Evolutionary conservation across 2,888 invertebrate species (phyloP).

Genomic region (Thecophora atra): DNA sequence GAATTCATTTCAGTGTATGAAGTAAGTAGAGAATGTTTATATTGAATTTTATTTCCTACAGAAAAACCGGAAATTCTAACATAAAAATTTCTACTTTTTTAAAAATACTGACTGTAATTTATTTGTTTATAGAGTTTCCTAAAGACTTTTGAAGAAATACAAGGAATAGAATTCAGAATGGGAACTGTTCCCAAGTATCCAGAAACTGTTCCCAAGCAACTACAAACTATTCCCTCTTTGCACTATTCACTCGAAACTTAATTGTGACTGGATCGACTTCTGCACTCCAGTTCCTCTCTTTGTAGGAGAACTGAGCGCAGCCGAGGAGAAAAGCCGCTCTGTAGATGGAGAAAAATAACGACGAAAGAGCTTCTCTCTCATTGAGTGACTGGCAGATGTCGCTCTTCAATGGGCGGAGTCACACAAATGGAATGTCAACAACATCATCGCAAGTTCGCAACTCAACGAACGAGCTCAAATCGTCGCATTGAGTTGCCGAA

Average conservation of each 20-base stretch:
- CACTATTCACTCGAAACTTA: neutral
- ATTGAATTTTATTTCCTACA: neutral
- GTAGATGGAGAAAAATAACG: neutral
- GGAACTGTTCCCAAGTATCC: neutral
- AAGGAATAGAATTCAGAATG: no score
- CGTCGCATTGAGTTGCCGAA: constrained; percentile 19
- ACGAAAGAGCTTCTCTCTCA: neutral
- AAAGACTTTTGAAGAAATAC: neutral
- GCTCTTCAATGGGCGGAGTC: neutral
- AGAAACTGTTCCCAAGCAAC: neutral
- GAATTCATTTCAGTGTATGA: neutral
- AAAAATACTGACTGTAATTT: no score
- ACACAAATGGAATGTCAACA: neutral
- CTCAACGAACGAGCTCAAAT: neutral
- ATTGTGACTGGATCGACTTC: constrained; percentile 11
- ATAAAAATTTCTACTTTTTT: no score
- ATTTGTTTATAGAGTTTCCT: no score
- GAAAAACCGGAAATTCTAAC: neutral
- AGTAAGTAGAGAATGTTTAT: neutral
- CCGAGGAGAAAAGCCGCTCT: neutral
- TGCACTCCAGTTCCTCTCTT: constrained; percentile 1
- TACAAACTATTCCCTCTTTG: neutral
- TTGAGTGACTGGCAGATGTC: constrained; percentile 27
- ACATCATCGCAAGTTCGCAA: neutral
- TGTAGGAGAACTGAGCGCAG: neutral